Conservation (phyloP, 2,797 vertebrate species). For the Chrosomus eos region DNA sequence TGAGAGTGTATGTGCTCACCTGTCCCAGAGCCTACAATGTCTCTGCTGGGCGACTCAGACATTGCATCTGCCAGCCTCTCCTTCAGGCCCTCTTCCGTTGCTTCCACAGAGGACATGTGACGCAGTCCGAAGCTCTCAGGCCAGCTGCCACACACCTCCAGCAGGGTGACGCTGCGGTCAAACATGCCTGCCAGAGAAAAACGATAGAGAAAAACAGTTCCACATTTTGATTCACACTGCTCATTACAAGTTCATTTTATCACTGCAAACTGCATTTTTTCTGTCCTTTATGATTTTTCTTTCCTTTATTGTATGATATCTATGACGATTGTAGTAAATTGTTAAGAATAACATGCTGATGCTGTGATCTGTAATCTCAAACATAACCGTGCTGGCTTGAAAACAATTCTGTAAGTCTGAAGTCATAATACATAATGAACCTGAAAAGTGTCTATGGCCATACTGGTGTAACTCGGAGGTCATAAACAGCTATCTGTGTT, state of each 20-base stretch:
- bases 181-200: slow-evolving; percentile 82
- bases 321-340: not conserved
- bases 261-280: not conserved
- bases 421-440: slow-evolving; percentile 12
- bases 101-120: slow-evolving; percentile 88
- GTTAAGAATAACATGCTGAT: not conserved
- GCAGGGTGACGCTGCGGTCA: slow-evolving; percentile 92
- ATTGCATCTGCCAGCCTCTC: slow-evolving; percentile 97
- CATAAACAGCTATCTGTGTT: slow-evolving; percentile 48
- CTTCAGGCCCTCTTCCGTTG: slow-evolving; percentile 91
- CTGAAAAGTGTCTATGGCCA: slow-evolving; percentile 8
- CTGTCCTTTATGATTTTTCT: not conserved
- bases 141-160: slow-evolving; percentile 98
- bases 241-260: not conserved
- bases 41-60: slow-evolving; percentile 94
- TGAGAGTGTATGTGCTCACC: slow-evolving; percentile 76
- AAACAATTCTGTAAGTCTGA: not conserved
- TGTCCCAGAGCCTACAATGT: slow-evolving; percentile 92
- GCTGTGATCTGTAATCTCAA: too few relatives aligned
- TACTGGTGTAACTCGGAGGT: slow-evolving; percentile 28
- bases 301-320: too few relatives aligned
- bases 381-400: not conserved
- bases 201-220: slow-evolving; percentile 24
- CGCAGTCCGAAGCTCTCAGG: slow-evolving; percentile 93
- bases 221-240: slow-evolving; percentile 2